A percentile compares a stretch with the other conserved stretches of the same genome.
These are phyloP conservation scores for Cottus gobio DNA, from an alignment of 2,113 vertebrate species.

Conservation along the genomic window DNA sequence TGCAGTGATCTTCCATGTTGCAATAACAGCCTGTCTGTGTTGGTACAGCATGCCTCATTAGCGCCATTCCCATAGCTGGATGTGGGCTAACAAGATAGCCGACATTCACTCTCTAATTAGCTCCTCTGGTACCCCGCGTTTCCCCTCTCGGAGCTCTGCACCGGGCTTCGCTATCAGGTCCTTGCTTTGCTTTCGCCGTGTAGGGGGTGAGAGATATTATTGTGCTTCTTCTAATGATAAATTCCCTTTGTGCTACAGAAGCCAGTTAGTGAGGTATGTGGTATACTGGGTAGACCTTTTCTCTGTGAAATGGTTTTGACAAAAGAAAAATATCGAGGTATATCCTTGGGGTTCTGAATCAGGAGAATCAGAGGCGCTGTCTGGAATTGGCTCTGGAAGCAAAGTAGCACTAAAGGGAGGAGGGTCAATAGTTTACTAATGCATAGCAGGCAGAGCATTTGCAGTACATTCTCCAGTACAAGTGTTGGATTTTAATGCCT, in stretches of 20 bases:
- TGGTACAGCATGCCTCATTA: constrained; percentile 75
- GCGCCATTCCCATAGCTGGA: constrained; percentile 75
- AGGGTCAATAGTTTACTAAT: constrained; percentile 36
- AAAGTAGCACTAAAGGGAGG: constrained; percentile 8
- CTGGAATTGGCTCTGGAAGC: constrained; percentile 41
- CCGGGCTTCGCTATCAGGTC: constrained; percentile 46
- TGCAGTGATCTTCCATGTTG: constrained; percentile 70
- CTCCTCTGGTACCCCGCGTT: constrained; percentile 74
- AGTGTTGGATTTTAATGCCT: neutral
- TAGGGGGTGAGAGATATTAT: constrained; percentile 75
- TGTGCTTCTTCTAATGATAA: constrained; percentile 77
- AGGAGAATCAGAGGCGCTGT: constrained; percentile 28
- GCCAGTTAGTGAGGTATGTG: constrained; percentile 63
- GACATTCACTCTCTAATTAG: constrained; percentile 73
- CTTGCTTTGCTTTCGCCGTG: constrained; percentile 53
- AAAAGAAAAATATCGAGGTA: constrained; percentile 26
- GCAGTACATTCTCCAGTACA: constrained; percentile 4
- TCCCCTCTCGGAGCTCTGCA: constrained; percentile 52
- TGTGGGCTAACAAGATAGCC: constrained; percentile 73
- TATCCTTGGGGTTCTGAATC: constrained; percentile 37
- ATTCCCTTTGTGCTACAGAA: constrained; percentile 80
- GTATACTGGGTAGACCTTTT: constrained; percentile 48
- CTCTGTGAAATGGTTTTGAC: constrained; percentile 47
- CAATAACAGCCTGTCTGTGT: constrained; percentile 67
- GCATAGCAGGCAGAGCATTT: constrained; percentile 24